Percentiles rank a stretch among this genome's conserved stretches.
Evolutionary conservation across 2,888 invertebrate genomes (phyloP).

Genomic region (Tenthredo mesomela): DNA sequence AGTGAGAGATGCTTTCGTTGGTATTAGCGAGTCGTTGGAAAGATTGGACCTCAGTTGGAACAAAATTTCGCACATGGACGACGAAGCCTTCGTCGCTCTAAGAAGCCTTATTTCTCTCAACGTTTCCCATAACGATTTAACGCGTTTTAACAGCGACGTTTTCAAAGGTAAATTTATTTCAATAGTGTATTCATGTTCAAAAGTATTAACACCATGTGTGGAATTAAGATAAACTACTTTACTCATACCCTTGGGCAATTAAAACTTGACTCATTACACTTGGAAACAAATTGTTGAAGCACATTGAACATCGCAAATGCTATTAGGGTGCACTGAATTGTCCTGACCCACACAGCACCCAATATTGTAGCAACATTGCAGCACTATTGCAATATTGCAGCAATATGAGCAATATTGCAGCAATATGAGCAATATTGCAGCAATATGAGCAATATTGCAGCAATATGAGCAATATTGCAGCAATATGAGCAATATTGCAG

Average conservation of each 20-base stretch:
- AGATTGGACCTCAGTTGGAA: constrained; percentile 90
- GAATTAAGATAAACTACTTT: too few species aligned
- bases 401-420: too few species aligned
- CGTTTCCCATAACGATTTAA: constrained; percentile 88
- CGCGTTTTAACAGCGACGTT: constrained; percentile 91
- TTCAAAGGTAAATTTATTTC: constrained; percentile 81
- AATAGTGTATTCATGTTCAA: background rate
- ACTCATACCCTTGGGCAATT: too few species aligned
- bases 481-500: too few species aligned
- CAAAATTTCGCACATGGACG: constrained; percentile 87
- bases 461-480: too few species aligned
- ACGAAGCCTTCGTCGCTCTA: constrained; percentile 86
- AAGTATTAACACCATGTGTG: background rate
- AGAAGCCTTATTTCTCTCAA: constrained; percentile 85
- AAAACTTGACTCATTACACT: background rate
- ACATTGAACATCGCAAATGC: background rate
- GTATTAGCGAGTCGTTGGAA: constrained; percentile 80
- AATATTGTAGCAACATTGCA: too few species aligned
- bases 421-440: too few species aligned
- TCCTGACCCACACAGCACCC: too few species aligned
- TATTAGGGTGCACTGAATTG: background rate
- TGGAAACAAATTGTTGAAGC: background rate
- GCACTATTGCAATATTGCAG: too few species aligned
- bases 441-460: too few species aligned
- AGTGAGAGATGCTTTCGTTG: constrained; percentile 82